Conservation (phyloP, 2,113 vertebrate genomes). For the Gallinago undulata region DNA sequence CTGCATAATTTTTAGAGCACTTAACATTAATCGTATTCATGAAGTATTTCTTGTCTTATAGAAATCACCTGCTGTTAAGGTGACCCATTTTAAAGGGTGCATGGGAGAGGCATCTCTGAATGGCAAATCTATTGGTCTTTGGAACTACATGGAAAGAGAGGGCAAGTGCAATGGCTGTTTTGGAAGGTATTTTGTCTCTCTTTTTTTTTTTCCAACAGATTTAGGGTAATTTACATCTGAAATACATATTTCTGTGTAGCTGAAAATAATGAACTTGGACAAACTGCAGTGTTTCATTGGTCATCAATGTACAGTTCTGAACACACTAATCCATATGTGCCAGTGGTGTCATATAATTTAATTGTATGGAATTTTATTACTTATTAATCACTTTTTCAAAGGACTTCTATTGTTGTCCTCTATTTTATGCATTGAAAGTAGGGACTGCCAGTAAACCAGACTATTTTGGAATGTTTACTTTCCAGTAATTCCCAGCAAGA, state of each 20-base stretch:
- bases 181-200: constrained; percentile 78
- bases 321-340: neutral
- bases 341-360: neutral
- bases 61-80: constrained; percentile 81
- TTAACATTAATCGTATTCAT: neutral
- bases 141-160: constrained; percentile 88
- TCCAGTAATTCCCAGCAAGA: neutral
- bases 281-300: neutral
- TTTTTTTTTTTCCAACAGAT: neutral
- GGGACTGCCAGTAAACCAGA: neutral
- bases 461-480: neutral
- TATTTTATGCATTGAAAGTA: neutral
- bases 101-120: constrained; percentile 87
- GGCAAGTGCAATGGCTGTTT: constrained; percentile 90
- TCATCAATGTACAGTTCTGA: neutral
- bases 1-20: neutral
- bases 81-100: constrained; percentile 88
- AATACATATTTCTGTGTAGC: neutral
- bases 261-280: neutral
- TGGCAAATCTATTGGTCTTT: constrained; percentile 87
- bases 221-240: neutral
- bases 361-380: neutral
- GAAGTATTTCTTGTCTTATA: constrained; percentile 35
- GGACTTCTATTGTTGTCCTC: neutral
- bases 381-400: neutral